Base-by-base conservation (phyloP, 2,888 invertebrate genomes). In the Nipponacmea schrenckii region DNA sequence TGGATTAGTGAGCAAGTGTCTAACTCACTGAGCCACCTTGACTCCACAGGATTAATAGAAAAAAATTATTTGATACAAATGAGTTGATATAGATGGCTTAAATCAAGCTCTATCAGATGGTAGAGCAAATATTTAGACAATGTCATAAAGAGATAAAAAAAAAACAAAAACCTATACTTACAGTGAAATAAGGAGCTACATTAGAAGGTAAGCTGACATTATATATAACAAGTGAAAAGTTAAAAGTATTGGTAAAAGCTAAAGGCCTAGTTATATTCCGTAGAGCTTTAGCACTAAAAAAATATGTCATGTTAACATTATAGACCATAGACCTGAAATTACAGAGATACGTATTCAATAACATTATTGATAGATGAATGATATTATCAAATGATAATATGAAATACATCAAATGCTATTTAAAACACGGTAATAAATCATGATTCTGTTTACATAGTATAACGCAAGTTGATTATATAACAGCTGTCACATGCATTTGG, bases 241-340 rank as follows among this genome's bases (percentile, higher is more conserved):
- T 91, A 87, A 94, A 95, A 81, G 92, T 92, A 89, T 95, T 96
- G 69, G 92, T 92, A 74, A 94, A 91, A 68, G 91, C 90, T 78
- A 94, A 90, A 80, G 91, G 90, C 74, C 93, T 83, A 26, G 82
- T 85, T 62, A 83, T 75, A 74, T 88, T 86, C 71, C 83, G 81
- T 64, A 81, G 68, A 31, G 76, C 79, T 71, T 85, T 83, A 27
- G 87, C 86, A 73, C 89, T 85, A 81, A 88, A 89, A 83, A 90
- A 91, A 74, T 87, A 83, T 48, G 89, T 88, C 71, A 85, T 88
- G 77, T 89, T 89, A 68, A 81, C 77, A 76, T 89, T 87, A 79
- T 89, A 89, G 20, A 85, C 85, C 73, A 91, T 81, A 45, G 89
- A 89, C 78, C 90, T 90, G 84, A 48, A 83, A 83, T 56, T 71